Evolutionary conservation across 2,113 vertebrate species (phyloP).

Genomic region (Centropus bengalensis): DNA sequence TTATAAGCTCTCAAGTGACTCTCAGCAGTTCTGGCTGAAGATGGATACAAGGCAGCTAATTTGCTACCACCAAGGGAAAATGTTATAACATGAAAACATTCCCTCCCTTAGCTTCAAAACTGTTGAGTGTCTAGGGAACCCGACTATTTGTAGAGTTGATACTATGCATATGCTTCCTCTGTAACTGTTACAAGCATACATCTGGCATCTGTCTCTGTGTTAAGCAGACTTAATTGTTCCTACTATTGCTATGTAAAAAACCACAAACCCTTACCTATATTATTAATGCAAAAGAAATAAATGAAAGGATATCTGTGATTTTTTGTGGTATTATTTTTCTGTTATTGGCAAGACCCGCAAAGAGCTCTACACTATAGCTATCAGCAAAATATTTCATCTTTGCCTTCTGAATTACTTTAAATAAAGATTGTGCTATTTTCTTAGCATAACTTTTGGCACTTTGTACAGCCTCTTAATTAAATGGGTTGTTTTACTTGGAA

Average conservation of each 20-base stretch:
- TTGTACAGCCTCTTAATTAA: conserved; percentile 31
- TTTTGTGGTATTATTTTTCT: background rate
- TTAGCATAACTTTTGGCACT: background rate
- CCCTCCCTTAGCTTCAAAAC: conserved; percentile 68
- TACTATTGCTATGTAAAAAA: conserved; percentile 6
- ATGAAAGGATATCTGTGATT: background rate
- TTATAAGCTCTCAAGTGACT: conserved; percentile 61
- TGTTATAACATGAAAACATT: conserved; percentile 74
- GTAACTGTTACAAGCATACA: conserved; percentile 49
- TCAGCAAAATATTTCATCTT: conserved; percentile 38
- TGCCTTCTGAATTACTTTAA: conserved; percentile 44
- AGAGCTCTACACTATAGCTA: background rate
- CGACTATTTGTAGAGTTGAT: conserved; percentile 67
- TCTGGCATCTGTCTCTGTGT: conserved; percentile 59
- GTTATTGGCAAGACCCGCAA: background rate
- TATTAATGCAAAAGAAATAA: conserved; percentile 13
- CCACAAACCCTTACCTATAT: background rate
- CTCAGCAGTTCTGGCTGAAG: conserved; percentile 35
- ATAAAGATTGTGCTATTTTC: background rate
- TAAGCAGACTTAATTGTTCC: conserved; percentile 63
- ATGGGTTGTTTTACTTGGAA: conserved; percentile 36
- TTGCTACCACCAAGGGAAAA: conserved; percentile 74
- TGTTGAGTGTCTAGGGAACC: conserved; percentile 45
- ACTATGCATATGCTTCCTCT: conserved; percentile 59
- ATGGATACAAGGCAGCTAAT: conserved; percentile 72